Base-by-base conservation (phyloP, 2,113 vertebrate species). In the Petrocephalus microphthalmus region DNA sequence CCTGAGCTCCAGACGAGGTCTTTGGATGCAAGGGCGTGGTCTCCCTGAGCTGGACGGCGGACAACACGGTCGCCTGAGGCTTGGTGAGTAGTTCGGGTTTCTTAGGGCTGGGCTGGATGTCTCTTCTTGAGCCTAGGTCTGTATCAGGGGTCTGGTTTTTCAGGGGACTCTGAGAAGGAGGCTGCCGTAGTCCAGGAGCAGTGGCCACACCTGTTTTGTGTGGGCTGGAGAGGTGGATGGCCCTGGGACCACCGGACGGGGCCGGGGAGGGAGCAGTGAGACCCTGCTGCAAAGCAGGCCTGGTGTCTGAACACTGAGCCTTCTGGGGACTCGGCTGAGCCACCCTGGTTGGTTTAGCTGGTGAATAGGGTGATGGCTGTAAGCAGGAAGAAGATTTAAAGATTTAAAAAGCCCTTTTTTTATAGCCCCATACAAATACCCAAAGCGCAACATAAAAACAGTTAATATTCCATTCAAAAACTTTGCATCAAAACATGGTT, bases 1-100 rank as follows among this genome's bases (percentile, higher is more conserved):
- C 96, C 92, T 96, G 92, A 90, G 95, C 92, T 91, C 92, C 91
- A 88, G 94, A 89, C 84, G 93, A 92, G 37, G 91, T 93, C 90
- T 95, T 96, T 42, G 93, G 91, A 33, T 95, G 96, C 86, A 94
- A 93, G 49, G 93, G 93, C 92, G 93, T 93, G 88, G 91, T 87
- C 90, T 95, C 94, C 90, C 89, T 93, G 88, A 89, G 84, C 49
- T 88, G 94, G 87, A 89, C 83, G 89, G 42, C 88, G 87, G 93
- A 67, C 2, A 91, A 51, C 84, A 88, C 10, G 5, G 93, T 60
- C 54, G 92, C 90, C 3, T 91, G 64, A 74, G 91, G 78, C 67
- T 93, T 94, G 37, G 88, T 51, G 0, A 54, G 2, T 19, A 93
- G 82, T 5, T 91, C 91, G 10, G 90, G 89, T 52, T 94, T 95